phyloP scores from a whole-genome alignment of 2,113 vertebrate species.

The Burhinus bistriatus region DNA sequence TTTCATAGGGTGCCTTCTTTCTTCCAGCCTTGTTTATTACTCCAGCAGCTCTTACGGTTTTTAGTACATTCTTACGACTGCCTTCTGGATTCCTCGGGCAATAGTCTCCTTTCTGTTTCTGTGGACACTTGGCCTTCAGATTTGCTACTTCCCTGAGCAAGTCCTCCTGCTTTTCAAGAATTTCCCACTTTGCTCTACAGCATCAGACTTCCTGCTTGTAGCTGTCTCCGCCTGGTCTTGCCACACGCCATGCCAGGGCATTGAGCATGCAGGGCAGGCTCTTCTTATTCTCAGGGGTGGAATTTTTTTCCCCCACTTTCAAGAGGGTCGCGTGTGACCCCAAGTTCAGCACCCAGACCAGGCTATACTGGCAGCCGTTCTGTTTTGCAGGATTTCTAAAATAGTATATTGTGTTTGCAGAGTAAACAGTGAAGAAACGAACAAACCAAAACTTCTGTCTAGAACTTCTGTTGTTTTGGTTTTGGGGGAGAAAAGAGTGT shows the following conservation, averaged over 20 bases:
- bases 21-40: neutral
- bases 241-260: accelerated
- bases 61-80: neutral
- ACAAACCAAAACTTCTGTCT: neutral
- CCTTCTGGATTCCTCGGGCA: neutral
- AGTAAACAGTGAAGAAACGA: neutral
- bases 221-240: neutral
- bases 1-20: neutral
- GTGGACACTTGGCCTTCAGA: neutral
- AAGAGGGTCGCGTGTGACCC: neutral
- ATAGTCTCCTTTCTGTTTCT: neutral
- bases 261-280: neutral
- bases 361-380: neutral
- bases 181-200: neutral
- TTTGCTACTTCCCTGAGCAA: neutral
- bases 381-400: neutral
- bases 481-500: neutral
- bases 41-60: neutral
- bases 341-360: neutral
- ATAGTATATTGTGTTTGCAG: neutral
- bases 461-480: neutral
- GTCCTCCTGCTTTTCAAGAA: neutral
- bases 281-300: neutral
- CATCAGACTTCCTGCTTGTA: neutral
- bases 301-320: accelerated